These are phyloP conservation scores for Bombycilla garrulus DNA, from an alignment of 2,113 vertebrate species.

Conservation along the genomic window DNA sequence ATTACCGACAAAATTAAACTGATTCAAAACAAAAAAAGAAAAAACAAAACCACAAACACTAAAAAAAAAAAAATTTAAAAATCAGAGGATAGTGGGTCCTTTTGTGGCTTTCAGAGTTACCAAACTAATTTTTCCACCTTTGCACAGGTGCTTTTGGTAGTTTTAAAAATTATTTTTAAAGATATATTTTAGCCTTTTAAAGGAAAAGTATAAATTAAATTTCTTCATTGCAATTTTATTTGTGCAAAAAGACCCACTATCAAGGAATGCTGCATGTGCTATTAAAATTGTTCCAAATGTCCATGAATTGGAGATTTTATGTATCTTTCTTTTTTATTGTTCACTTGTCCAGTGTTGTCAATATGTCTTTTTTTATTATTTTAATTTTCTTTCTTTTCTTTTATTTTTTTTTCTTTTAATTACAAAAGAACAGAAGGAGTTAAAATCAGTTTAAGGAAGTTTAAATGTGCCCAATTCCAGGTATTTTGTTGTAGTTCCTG, in stretches of 20 bases:
- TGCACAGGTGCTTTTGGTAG: conserved; percentile 75
- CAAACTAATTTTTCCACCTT: conserved; percentile 75
- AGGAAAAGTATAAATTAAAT: conserved; percentile 65
- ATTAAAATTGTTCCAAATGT: conserved; percentile 78
- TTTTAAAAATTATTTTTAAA: conserved; percentile 69
- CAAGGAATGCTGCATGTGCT: conserved; percentile 87
- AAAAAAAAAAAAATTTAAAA: conserved; percentile 1
- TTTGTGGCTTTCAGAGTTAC: conserved; percentile 95
- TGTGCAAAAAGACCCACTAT: conserved; percentile 99
- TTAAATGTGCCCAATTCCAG: conserved; percentile 58
- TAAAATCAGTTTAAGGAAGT: conserved; percentile 68
- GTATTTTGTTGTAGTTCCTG: conserved; percentile 63
- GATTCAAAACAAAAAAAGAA: background rate
- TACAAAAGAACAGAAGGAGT: conserved; percentile 58
- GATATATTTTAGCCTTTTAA: conserved; percentile 74
- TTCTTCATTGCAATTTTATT: conserved; percentile 74
- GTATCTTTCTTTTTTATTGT: conserved; percentile 72
- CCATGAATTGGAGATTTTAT: conserved; percentile 79
- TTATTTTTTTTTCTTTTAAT: background rate
- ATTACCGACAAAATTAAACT: conserved; percentile 73
- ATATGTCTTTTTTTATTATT: conserved; percentile 50
- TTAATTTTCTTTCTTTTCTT: background rate
- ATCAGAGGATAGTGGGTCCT: conserved; percentile 98
- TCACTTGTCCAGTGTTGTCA: conserved; percentile 77
- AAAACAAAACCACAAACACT: background rate